phyloP scores from a whole-genome alignment of 64 coral and sea anemone species.

The Stichodactyla helianthus region DNA sequence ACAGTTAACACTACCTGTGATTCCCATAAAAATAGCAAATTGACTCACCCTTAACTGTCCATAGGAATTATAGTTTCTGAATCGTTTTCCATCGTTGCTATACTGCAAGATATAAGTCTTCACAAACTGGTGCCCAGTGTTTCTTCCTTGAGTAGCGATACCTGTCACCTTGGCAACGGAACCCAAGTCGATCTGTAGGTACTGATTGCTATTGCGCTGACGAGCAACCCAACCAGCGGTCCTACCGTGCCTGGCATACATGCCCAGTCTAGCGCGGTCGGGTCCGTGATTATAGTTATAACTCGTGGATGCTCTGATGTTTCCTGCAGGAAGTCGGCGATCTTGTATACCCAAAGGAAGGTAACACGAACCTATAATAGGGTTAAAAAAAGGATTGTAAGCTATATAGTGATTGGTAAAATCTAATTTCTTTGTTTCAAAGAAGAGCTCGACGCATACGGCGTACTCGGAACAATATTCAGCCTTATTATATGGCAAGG shows the following conservation, averaged over 20 bases:
- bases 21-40: neutral
- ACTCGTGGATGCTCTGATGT: conserved; percentile 59
- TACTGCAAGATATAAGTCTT: conserved; percentile 40
- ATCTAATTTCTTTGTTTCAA: too few species aligned
- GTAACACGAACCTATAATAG: neutral
- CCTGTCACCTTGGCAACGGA: conserved; percentile 52
- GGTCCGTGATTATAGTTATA: conserved; percentile 61
- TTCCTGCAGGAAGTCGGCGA: conserved; percentile 43
- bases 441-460: too few species aligned
- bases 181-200: conserved; percentile 65
- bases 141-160: conserved; percentile 69
- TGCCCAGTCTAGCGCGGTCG: conserved; percentile 66
- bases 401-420: too few species aligned
- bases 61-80: conserved; percentile 27
- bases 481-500: too few species aligned
- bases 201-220: conserved; percentile 42
- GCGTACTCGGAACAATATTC: too few species aligned
- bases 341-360: conserved; percentile 59
- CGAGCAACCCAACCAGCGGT: conserved; percentile 70
- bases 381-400: too few species aligned
- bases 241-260: conserved; percentile 34
- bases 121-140: conserved; percentile 29
- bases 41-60: conserved; percentile 37
- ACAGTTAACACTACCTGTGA: too few species aligned
- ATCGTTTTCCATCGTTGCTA: conserved; percentile 29